Conservation (phyloP, 1,140 invertebrate species). For the Drosophila erecta region DNA sequence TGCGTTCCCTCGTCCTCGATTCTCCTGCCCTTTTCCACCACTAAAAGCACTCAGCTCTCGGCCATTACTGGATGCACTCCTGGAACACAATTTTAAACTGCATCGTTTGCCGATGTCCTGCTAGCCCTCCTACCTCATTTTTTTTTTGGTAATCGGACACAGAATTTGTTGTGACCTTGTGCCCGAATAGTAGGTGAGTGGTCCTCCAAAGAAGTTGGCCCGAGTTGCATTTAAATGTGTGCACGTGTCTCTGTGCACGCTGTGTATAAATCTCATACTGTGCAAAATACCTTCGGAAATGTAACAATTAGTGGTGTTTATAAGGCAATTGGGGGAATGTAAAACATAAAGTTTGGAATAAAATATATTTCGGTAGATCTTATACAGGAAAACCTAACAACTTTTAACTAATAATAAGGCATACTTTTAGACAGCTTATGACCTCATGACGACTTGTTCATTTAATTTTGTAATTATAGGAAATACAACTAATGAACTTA, state of each 20-base stretch:
- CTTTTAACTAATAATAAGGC: too few species aligned
- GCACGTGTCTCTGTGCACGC: neutral
- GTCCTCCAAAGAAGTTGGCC: conserved; percentile 11
- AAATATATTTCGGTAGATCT: too few species aligned
- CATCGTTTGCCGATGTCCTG: conserved; percentile 27
- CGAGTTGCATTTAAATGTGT: conserved; percentile 52
- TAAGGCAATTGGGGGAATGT: neutral
- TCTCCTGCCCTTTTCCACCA: conserved; percentile 8
- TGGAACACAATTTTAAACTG: conserved; percentile 45
- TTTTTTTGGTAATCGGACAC: conserved; percentile 41
- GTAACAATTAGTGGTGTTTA: too few species aligned
- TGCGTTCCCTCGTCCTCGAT: neutral
- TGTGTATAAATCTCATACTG: neutral
- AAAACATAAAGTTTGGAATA: neutral
- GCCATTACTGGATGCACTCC: conserved; percentile 44
- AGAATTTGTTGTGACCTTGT: conserved; percentile 44
- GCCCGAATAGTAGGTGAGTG: conserved; percentile 23
- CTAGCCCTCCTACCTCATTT: neutral
- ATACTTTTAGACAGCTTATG: too few species aligned
- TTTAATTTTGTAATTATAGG: too few species aligned
- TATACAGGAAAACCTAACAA: too few species aligned
- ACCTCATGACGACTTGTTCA: neutral
- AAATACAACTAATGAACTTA: neutral
- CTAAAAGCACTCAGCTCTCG: conserved; percentile 51
- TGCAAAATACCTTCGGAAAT: neutral